phyloP scores from a whole-genome alignment of 2,113 vertebrate species.

The Dolichotis patagonum region DNA sequence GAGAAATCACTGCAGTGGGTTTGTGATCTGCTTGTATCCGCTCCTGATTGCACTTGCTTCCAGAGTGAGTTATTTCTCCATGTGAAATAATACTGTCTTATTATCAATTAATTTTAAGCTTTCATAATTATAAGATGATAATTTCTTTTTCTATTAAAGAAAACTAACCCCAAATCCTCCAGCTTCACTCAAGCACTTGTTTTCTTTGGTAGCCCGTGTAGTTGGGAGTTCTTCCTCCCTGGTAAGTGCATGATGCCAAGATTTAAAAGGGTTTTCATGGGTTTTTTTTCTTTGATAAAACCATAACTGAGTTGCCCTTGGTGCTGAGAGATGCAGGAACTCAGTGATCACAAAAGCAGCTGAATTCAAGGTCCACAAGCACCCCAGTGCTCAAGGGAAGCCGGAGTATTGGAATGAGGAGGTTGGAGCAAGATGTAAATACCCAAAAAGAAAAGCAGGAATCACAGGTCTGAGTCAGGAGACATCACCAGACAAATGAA shows the following conservation, averaged over 20 bases:
- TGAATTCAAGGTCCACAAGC: not conserved
- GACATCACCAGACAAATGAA: not conserved
- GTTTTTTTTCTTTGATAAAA: not conserved
- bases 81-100: not conserved
- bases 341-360: not conserved
- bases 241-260: not conserved
- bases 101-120: not conserved
- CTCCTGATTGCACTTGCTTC: not conserved
- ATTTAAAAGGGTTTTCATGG: not conserved
- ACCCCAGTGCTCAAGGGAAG: not conserved
- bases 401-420: not conserved
- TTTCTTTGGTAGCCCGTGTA: not conserved
- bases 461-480: not conserved
- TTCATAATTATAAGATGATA: not conserved
- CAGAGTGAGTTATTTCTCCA: not conserved
- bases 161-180: not conserved
- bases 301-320: not conserved
- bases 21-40: rapidly evolving
- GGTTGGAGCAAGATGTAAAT: not conserved
- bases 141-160: not conserved
- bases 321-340: not conserved
- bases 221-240: not conserved
- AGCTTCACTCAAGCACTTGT: not conserved
- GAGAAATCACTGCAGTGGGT: not conserved
- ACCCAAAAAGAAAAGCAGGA: not conserved